Conservation (phyloP, 1,140 invertebrate species). For the Sycobia sp. region DNA sequence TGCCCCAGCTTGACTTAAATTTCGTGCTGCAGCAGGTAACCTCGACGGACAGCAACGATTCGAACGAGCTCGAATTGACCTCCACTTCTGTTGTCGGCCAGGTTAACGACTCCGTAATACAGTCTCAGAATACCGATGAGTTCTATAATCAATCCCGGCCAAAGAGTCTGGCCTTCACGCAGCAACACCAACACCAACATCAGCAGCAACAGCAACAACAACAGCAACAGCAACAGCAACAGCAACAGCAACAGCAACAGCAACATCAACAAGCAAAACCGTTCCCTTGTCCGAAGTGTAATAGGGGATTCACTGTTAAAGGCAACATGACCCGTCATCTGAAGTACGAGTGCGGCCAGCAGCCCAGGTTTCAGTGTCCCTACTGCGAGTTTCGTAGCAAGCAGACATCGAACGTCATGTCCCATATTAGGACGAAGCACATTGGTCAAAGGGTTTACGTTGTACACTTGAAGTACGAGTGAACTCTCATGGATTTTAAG, state of each 20-base stretch:
- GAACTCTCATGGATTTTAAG: too few relatives aligned
- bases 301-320: slow-evolving; percentile 50
- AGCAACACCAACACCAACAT: slow-evolving; percentile 7
- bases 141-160: not conserved
- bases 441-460: slow-evolving; percentile 30
- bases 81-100: too few relatives aligned
- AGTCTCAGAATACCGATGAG: not conserved
- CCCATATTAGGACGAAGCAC: slow-evolving; percentile 46
- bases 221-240: not conserved
- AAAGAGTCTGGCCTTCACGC: not conserved
- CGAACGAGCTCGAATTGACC: not conserved
- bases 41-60: not conserved
- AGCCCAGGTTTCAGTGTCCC: slow-evolving; percentile 55
- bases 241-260: not conserved
- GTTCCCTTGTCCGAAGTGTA: slow-evolving; percentile 50
- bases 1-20: slow-evolving; percentile 19
- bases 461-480: slow-evolving; percentile 17
- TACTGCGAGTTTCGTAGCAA: slow-evolving; percentile 41
- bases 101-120: not conserved
- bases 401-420: slow-evolving; percentile 49
- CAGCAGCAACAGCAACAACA: slow-evolving; percentile 5
- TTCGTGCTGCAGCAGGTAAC: slow-evolving; percentile 5
- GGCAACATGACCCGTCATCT: slow-evolving; percentile 54
- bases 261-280: slow-evolving; percentile 18
- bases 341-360: slow-evolving; percentile 56